Conservation (phyloP, 2,797 vertebrate genomes). For the Typhlichthys subterraneus region DNA sequence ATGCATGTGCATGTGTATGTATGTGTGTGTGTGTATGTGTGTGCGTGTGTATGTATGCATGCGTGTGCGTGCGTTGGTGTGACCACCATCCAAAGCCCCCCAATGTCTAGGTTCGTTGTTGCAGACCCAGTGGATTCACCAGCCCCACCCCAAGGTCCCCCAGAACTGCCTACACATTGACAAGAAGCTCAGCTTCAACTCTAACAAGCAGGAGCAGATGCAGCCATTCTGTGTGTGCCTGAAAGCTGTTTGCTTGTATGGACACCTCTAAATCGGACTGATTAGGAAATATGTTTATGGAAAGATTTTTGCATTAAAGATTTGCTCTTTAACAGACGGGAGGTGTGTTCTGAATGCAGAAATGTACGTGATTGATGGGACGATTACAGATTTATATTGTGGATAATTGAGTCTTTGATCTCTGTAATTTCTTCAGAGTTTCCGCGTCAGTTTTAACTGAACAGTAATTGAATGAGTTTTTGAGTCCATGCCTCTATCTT, state of each 20-base stretch:
- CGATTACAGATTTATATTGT: not conserved
- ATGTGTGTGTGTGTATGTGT: slow-evolving; percentile 4
- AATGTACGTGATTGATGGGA: not conserved
- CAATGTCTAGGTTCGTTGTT: too few relatives aligned
- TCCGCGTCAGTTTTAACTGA: not conserved
- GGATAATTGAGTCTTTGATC: not conserved
- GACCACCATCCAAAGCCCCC: slow-evolving; percentile 7
- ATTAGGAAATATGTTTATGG: too few relatives aligned
- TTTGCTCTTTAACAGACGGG: too few relatives aligned
- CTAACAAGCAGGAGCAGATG: slow-evolving; percentile 29
- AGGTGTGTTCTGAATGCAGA: not conserved
- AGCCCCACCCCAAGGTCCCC: too few relatives aligned
- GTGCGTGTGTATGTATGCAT: not conserved
- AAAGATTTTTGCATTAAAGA: too few relatives aligned
- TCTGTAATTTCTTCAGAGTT: not conserved
- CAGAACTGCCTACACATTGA: not conserved
- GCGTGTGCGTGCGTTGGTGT: too few relatives aligned
- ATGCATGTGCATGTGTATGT: slow-evolving; percentile 6
- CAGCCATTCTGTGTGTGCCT: slow-evolving; percentile 34
- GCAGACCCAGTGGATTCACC: too few relatives aligned
- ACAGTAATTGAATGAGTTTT: not conserved
- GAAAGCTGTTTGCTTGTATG: too few relatives aligned
- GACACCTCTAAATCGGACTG: too few relatives aligned
- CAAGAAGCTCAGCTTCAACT: slow-evolving; percentile 1
- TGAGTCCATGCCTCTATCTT: not conserved